Conservation (phyloP, 2,888 invertebrate species). For the Sesia bembeciformis region DNA sequence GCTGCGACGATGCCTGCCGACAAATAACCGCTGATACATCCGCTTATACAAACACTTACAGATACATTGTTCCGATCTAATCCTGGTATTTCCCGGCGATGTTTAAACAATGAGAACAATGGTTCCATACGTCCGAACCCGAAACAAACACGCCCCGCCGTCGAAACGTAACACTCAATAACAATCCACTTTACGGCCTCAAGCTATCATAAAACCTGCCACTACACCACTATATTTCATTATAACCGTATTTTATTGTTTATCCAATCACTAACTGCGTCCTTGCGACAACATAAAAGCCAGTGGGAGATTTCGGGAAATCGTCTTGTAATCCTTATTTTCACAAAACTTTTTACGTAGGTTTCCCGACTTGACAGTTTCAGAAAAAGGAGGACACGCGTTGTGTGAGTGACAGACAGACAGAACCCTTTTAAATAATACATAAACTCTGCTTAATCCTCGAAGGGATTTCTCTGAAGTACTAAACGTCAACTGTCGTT, state of each 20-base stretch:
- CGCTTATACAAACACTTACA: conserved; percentile 8
- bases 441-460: neutral
- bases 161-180: neutral
- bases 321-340: neutral
- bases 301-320: neutral
- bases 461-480: neutral
- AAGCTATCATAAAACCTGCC: neutral
- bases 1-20: conserved; percentile 51
- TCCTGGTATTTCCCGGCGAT: neutral
- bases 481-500: neutral
- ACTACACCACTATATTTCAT: neutral
- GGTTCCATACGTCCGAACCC: neutral
- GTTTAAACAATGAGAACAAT: neutral
- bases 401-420: neutral
- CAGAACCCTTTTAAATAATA: neutral
- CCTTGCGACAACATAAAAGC: neutral
- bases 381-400: neutral
- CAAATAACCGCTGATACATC: neutral
- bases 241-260: neutral
- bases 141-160: neutral
- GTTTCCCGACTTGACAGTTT: neutral
- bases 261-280: neutral
- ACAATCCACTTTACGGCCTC: neutral
- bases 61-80: neutral
- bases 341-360: neutral